Percentiles rank a stretch among this genome's conserved stretches.
Conservation (phyloP, 2,888 invertebrate genomes). For the Andrena chrysosceles region DNA sequence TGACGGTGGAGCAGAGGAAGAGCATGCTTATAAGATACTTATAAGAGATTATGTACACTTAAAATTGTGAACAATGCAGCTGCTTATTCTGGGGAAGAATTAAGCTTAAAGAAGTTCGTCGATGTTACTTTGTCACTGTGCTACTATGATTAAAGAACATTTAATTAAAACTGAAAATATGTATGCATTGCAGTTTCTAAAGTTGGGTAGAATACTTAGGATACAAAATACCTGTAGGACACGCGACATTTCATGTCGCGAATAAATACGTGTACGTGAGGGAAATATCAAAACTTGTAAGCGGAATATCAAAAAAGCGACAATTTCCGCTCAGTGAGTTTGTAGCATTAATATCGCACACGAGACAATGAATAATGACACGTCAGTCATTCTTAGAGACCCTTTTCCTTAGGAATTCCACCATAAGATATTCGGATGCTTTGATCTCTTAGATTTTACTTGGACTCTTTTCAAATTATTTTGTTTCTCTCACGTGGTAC, state of each 20-base stretch:
- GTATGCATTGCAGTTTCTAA: neutral
- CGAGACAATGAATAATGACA: conserved; percentile 33
- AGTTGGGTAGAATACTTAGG: conserved; percentile 1
- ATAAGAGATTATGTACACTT: neutral
- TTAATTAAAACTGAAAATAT: neutral
- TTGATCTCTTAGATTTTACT: conserved; percentile 6
- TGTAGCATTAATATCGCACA: conserved; percentile 7
- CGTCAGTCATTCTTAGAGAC: conserved; percentile 19
- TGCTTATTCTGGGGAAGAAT: conserved; percentile 5
- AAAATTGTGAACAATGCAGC: neutral
- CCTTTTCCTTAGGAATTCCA: neutral
- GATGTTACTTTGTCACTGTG: neutral
- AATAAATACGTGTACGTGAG: conserved; percentile 31
- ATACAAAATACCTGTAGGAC: conserved; percentile 23
- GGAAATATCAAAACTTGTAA: conserved; percentile 34
- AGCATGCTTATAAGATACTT: neutral
- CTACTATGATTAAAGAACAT: neutral
- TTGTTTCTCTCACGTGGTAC: neutral
- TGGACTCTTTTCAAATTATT: neutral
- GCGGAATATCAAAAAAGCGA: conserved; percentile 25
- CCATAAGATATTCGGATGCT: neutral
- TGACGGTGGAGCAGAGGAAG: neutral
- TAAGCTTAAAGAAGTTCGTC: neutral
- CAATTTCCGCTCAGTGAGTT: conserved; percentile 20
- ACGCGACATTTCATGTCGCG: conserved; percentile 21